Evolutionary conservation across 2,797 vertebrate species (phyloP).

Genomic region (Liasis olivaceus): DNA sequence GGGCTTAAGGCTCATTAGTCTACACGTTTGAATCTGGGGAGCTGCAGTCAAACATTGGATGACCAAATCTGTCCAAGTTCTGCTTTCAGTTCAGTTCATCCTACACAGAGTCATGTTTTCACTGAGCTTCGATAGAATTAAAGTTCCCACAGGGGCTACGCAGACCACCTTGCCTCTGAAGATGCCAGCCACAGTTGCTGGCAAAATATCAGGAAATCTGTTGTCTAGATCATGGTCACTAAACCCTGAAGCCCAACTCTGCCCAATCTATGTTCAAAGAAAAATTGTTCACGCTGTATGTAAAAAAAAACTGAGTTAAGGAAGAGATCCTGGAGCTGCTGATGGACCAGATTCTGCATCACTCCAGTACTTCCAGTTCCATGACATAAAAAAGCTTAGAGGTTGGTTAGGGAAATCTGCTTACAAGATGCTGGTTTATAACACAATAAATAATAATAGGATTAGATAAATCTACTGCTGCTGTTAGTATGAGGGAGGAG

Average conservation of each 20-base stretch:
- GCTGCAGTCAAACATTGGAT: neutral
- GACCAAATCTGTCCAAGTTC: neutral
- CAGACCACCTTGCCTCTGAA: neutral
- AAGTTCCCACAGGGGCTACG: neutral
- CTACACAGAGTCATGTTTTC: neutral
- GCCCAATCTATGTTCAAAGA: neutral
- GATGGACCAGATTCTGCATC: neutral
- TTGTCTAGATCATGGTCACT: neutral
- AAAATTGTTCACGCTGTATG: neutral
- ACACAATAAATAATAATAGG: neutral
- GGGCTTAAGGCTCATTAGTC: accelerated
- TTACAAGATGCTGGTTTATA: neutral
- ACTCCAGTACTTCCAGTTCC: neutral
- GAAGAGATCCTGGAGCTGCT: neutral
- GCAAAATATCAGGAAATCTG: neutral
- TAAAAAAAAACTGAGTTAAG: too few species aligned
- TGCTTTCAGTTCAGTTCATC: neutral
- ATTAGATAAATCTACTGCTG: neutral
- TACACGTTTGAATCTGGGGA: neutral
- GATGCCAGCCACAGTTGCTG: neutral
- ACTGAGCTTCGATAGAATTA: neutral
- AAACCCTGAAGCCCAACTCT: neutral
- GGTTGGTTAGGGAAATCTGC: neutral
- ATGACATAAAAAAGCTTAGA: neutral
- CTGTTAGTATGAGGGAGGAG: neutral